Evolutionary conservation across 2,797 vertebrate species (phyloP).

Genomic region (Mastacembelus armatus): DNA sequence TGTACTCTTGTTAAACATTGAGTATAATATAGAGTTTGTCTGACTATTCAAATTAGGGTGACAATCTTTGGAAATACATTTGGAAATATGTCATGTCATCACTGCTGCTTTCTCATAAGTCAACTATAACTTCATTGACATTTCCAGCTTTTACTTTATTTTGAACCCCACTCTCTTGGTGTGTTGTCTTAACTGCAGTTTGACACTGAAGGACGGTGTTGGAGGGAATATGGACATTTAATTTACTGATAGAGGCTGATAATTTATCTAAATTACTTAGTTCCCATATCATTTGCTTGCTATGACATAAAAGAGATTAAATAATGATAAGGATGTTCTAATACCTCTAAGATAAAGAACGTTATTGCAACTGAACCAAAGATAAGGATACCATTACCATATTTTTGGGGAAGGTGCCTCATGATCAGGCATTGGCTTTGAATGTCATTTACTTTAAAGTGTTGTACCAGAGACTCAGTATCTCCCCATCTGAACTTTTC

Average conservation of each 20-base stretch:
- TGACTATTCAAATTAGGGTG: no score
- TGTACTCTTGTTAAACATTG: no score
- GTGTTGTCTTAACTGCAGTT: no score
- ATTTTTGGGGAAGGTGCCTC: neutral
- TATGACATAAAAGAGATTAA: conserved; percentile 30
- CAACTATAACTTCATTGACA: no score
- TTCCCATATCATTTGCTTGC: conserved; percentile 22
- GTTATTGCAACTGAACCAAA: conserved; percentile 34
- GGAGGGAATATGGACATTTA: no score
- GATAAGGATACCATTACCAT: conserved; percentile 48
- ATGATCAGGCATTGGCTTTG: conserved; percentile 1
- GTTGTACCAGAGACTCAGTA: neutral
- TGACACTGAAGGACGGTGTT: no score
- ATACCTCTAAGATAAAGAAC: conserved; percentile 29
- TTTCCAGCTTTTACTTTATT: no score
- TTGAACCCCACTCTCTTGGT: no score
- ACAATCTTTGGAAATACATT: no score
- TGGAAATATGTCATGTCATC: no score
- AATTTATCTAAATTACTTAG: neutral
- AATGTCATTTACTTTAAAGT: conserved; percentile 5
- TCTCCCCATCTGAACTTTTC: neutral
- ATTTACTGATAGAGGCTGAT: neutral
- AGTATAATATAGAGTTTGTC: no score
- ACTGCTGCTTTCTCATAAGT: no score
- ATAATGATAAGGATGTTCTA: conserved; percentile 31